A percentile compares a stretch with the other conserved stretches of the same genome.
These are phyloP conservation scores for Caenorhabditis angaria DNA, from an alignment of 2,888 invertebrate species.

Conservation along the genomic window DNA sequence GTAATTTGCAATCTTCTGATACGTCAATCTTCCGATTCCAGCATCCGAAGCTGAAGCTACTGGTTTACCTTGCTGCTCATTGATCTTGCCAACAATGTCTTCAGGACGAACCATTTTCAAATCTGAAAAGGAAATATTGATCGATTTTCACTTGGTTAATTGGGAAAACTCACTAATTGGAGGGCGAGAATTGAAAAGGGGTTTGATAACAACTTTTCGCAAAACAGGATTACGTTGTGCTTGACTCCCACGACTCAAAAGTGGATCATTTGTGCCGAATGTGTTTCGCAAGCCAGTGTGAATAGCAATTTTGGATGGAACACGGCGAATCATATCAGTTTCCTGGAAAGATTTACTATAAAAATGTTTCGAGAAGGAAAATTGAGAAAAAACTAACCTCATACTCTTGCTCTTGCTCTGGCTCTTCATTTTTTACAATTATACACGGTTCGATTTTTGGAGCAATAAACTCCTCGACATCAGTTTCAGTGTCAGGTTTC, in stretches of 20 bases:
- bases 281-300: constrained; percentile 4
- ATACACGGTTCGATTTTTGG: background rate
- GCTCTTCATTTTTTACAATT: too few relatives aligned
- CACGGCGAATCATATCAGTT: background rate
- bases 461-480: background rate
- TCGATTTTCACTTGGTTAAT: background rate
- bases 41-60: background rate
- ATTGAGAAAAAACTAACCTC: too few relatives aligned
- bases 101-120: background rate
- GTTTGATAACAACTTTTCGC: constrained; percentile 6
- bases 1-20: background rate
- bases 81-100: background rate
- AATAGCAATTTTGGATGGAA: constrained; percentile 1
- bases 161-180: background rate
- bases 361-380: too few relatives aligned
- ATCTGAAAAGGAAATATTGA: too few relatives aligned
- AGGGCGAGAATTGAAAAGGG: background rate
- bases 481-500: background rate
- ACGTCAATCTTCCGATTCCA: background rate
- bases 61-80: background rate
- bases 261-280: background rate
- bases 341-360: background rate
- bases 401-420: background rate
- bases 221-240: background rate
- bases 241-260: background rate